Evolutionary conservation across 2,888 invertebrate species (phyloP), one percentile per base, ranked within the genome.

Genomic region (Phanerotoma sp.): DNA sequence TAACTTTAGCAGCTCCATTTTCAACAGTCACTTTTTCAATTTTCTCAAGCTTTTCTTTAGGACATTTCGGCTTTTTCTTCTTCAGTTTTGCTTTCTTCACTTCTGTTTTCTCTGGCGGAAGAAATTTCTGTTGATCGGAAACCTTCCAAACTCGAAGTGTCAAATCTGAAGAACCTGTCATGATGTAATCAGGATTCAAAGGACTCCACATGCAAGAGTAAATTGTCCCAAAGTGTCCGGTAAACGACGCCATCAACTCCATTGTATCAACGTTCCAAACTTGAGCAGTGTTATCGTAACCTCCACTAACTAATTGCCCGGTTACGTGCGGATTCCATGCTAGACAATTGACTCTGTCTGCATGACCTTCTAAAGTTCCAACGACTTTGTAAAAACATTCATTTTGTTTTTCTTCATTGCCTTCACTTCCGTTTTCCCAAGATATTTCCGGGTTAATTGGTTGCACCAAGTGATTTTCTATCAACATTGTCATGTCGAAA

Each of bases 241-340:
- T 72, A 76, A 82, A 89, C 50, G 87, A 82, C 1, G 83, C 82
- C 48, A 86, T 62, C 64, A 86, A 60, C 42, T 77, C 77, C 64
- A 81, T 79, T 5, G 76, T 79, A 42, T 77, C 72, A 10, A 85
- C 81, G 73, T 86, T 82, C 86, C 86, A 88, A 13, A 88, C 81
- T 78, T 87, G 82, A 20, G 85, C 85, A 25, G 85, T 83, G 20
- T 80, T 78, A 72, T 91, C 91, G 57, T 85, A 86, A 2, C 88
- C 86, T 0, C 85, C 84, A 3, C 89, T 85, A 5, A 86, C 81
- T 40, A 93, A 76, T 42, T 80, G 75, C 1, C 82, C 85, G 53
- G 86, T 85, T 3, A 78, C 69, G 68, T 88, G 87, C 0, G 87
- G 86, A 73, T 83, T 88, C 90, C 90, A 91, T 1, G 80, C 78